These are phyloP conservation scores for Poecilus cupreus DNA, from an alignment of 2,888 invertebrate genomes.

Conservation along the genomic window DNA sequence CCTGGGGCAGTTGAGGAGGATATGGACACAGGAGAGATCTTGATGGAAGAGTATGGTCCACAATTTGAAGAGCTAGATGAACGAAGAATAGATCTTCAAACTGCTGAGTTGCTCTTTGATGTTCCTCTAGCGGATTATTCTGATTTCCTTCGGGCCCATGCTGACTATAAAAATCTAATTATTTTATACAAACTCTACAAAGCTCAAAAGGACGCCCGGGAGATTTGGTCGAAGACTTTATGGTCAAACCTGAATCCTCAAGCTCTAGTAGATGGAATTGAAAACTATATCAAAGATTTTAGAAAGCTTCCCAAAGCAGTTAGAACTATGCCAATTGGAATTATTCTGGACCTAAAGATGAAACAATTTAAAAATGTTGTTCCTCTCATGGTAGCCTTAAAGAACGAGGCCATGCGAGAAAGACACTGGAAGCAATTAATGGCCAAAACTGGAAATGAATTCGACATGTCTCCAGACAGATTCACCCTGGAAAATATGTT, in stretches of 20 bases:
- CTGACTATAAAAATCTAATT: slow-evolving; percentile 81
- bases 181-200: slow-evolving; percentile 85
- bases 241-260: slow-evolving; percentile 93
- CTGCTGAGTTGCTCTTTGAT: slow-evolving; percentile 91
- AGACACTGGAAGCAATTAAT: slow-evolving; percentile 94
- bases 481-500: slow-evolving; percentile 95
- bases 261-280: slow-evolving; percentile 89
- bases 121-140: slow-evolving; percentile 90
- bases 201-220: slow-evolving; percentile 84
- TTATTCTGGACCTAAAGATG: slow-evolving; percentile 87
- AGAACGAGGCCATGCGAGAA: slow-evolving; percentile 92
- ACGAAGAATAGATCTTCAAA: slow-evolving; percentile 78
- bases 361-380: slow-evolving; percentile 91
- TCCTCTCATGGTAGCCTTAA: slow-evolving; percentile 92
- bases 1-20: slow-evolving; percentile 87
- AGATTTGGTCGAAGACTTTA: slow-evolving; percentile 88
- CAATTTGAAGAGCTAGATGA: slow-evolving; percentile 81
- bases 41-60: slow-evolving; percentile 83
- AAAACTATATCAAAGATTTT: slow-evolving; percentile 86
- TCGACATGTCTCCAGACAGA: slow-evolving; percentile 92
- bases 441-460: slow-evolving; percentile 87
- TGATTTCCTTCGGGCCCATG: slow-evolving; percentile 79
- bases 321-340: slow-evolving; percentile 78
- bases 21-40: slow-evolving; percentile 81
- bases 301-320: slow-evolving; percentile 82